Percentiles rank a stretch among this genome's conserved stretches.
phyloP scores from a whole-genome alignment of 2,113 vertebrate genomes.

The Heliornis fulica region DNA sequence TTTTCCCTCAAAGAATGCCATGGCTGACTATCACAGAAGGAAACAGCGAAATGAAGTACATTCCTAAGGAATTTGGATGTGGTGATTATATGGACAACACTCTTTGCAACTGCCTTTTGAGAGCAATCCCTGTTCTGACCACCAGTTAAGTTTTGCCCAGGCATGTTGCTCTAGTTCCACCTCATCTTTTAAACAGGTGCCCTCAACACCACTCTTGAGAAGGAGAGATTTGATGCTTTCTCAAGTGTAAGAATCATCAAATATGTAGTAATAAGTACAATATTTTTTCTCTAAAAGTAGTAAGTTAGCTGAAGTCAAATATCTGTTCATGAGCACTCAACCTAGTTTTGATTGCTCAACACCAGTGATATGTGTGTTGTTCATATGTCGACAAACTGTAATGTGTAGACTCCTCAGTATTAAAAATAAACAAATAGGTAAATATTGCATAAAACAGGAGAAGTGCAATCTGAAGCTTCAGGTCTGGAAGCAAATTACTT shows the following conservation, averaged over 20 bases:
- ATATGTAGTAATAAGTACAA: neutral
- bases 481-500: neutral
- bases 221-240: neutral
- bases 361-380: neutral
- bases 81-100: neutral
- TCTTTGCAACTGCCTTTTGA: neutral
- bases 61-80: neutral
- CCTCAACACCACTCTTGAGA: rapidly evolving
- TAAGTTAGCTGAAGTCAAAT: neutral
- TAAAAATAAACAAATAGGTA: neutral
- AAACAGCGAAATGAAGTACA: neutral
- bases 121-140: neutral
- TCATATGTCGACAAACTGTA: neutral
- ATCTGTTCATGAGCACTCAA: neutral
- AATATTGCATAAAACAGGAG: neutral
- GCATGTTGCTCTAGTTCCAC: neutral
- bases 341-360: neutral
- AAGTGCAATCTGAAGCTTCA: neutral
- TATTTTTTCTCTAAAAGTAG: neutral
- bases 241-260: neutral
- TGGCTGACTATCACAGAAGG: neutral
- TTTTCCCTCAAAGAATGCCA: neutral
- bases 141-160: neutral
- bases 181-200: neutral
- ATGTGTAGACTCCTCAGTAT: neutral